Evolutionary conservation across 2,888 invertebrate species (phyloP), one percentile per base, ranked within the genome.

Genomic region (Sussaba pulchella): DNA sequence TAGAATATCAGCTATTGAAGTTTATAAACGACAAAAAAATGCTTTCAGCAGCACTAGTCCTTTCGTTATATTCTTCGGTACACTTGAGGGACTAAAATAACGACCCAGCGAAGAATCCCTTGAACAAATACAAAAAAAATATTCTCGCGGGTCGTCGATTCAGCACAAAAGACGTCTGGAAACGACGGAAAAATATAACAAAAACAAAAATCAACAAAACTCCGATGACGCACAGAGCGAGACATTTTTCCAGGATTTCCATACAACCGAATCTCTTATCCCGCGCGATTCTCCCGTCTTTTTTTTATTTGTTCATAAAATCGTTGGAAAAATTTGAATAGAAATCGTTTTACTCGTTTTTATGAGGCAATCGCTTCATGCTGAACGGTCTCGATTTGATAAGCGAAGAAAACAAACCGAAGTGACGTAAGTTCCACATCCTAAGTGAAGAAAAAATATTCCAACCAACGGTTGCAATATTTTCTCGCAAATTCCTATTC

Each of bases 301-400:
- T 66, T 70, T 47, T 26, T 41, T 21, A 36, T 61, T 78, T 64
- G 63, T 45, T 63, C 52, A 31, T 45, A 39, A 14, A 54, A 24
- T 31, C 63, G 52, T n/a, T 43, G 45, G 1, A 17, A 52, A 69
- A 80, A 80, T 80, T 75, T 76, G 75, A 80, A 80, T 80, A 80
- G 71, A 72, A 80, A 80, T 76, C 45, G 67, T 54, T 67, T 50
- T 63, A 24, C 26, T 14, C 24, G n/a, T 41, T 17, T 41, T 14
- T 26, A 41, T 45, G 24, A 14, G 12, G 26, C 52, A 76, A 57
- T 39, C 63, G 31, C 54, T 52, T 45, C 52, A 10, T 21, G 14
- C 31, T 45, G 63, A 63, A 63, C 45, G 36, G 47, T 66, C 64
- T 50, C 59, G 17, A 41, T 72, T 78, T 52, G 41, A 64, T 70